Percentiles rank a stretch among this genome's conserved stretches.
phyloP scores from a whole-genome alignment of 23 tunicate species.

The Halocynthia roretzi region DNA sequence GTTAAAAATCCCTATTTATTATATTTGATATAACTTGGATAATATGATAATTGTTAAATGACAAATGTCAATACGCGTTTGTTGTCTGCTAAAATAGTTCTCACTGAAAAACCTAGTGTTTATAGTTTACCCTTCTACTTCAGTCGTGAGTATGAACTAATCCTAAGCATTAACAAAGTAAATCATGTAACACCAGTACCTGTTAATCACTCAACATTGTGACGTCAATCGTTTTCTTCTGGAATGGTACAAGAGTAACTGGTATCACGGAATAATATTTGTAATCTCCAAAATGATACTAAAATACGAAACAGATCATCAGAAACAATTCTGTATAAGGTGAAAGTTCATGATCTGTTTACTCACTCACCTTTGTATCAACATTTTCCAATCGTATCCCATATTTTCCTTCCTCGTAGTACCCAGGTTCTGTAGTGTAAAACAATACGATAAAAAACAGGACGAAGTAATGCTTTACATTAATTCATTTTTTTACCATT shows the following conservation, averaged over 20 bases:
- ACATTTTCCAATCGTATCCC: slow-evolving; percentile 93
- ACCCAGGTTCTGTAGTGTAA: slow-evolving; percentile 76
- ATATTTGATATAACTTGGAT: too few relatives aligned
- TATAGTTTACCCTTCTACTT: too few relatives aligned
- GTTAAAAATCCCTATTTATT: too few relatives aligned
- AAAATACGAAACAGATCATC: slow-evolving; percentile 8
- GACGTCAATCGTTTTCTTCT: slow-evolving; percentile 49
- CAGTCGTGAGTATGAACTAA: too few relatives aligned
- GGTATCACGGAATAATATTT: slow-evolving; percentile 51
- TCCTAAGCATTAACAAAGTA: too few relatives aligned
- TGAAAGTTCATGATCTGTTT: neutral
- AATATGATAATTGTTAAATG: too few relatives aligned
- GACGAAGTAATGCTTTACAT: too few relatives aligned
- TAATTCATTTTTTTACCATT: slow-evolving; percentile 8
- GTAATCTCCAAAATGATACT: slow-evolving; percentile 63
- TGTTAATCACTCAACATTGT: slow-evolving; percentile 43
- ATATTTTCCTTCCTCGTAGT: slow-evolving; percentile 80
- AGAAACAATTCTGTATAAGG: neutral
- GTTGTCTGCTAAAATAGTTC: too few relatives aligned
- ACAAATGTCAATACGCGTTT: too few relatives aligned
- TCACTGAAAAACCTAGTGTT: too few relatives aligned
- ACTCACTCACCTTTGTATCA: slow-evolving; percentile 30
- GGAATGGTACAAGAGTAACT: slow-evolving; percentile 75
- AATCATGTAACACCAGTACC: slow-evolving; percentile 8
- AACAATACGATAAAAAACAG: neutral